Conservation (phyloP, 1,140 invertebrate genomes). For the Scaptodrosophila lebanonensis region DNA sequence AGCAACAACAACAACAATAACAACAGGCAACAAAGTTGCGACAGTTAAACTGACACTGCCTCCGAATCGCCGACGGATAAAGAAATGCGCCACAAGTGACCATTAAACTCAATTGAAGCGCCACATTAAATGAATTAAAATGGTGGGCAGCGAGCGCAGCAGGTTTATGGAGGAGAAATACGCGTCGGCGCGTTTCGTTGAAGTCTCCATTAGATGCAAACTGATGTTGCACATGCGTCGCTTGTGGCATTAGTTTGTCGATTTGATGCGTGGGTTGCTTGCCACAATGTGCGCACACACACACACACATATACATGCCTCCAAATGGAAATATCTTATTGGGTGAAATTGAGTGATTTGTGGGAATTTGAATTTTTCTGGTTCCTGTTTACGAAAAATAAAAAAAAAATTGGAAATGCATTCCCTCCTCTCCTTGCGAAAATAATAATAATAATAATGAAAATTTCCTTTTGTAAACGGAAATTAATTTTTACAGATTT, state of each 20-base stretch:
- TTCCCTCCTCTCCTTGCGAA: too few relatives aligned
- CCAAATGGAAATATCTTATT: too few relatives aligned
- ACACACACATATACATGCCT: too few relatives aligned
- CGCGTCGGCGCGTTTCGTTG: slow-evolving; percentile 27
- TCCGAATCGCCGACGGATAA: slow-evolving; percentile 11
- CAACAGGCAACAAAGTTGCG: slow-evolving; percentile 53
- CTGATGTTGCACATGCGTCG: slow-evolving; percentile 9
- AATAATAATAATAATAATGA: too few relatives aligned
- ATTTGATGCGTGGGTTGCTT: too few relatives aligned
- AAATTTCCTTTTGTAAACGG: slow-evolving; percentile 29
- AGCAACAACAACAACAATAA: slow-evolving; percentile 6
- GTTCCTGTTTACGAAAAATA: too few relatives aligned
- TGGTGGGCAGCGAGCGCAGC: neutral
- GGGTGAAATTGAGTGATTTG: too few relatives aligned
- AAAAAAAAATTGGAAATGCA: too few relatives aligned
- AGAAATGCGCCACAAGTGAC: slow-evolving; percentile 31
- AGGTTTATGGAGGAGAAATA: neutral
- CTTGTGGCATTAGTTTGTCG: too few relatives aligned
- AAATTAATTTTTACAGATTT: slow-evolving; percentile 59
- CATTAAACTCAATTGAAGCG: slow-evolving; percentile 62
- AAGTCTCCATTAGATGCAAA: slow-evolving; percentile 53
- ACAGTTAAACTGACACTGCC: slow-evolving; percentile 50
- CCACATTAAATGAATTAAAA: slow-evolving; percentile 36
- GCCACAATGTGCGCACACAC: too few relatives aligned
- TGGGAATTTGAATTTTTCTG: too few relatives aligned